Evolutionary conservation across 1,140 invertebrate genomes (phyloP), one percentile per base, ranked within the genome.

Genomic region (Globodera rostochiensis): DNA sequence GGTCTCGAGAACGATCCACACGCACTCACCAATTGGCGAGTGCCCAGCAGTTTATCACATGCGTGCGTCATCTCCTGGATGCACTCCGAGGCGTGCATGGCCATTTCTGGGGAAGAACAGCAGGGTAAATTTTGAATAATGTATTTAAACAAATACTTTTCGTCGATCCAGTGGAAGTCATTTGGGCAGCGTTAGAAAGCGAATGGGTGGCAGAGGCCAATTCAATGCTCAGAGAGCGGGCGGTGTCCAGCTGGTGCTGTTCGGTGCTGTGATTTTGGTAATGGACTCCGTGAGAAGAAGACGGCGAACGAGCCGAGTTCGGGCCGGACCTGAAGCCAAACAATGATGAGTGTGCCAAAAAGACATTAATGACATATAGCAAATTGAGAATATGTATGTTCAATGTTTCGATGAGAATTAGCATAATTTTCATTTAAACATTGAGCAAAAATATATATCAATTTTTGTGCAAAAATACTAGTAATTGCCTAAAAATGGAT

Each of bases 21-120:
- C 15, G 13, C 71, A 15, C 69, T 82, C 64, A 82, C 81, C 81
- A 82, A 73, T 73, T 82, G 76, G 15, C 81, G 78, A 2, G 81
- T 74, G 50, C 81, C 81, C 13, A 82, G 57, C 49, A 82, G 79
- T 73, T 82, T 82, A 47, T 82, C 79, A 73, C 77, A 74, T 7
- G 81, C 81, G n/a, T 74, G 70, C 8, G 79, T 82, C 81, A 82
- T 82, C 71, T 82, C 81, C 60, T 82, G 57, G n/a, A 82, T 82
- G 74, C 81, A 82, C 53, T 82, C 81, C 15, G 79, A 45, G 8
- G 81, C 79, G 47, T 82, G 81, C 69, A 82, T 21, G 6, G 81
- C 81, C 81, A 82, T 82, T 25, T 70, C 81, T 82, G 8, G n/a
- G 77, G 53, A 69, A 82, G 21, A 11, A 11, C 74, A 76, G 21